These are phyloP conservation scores for Chelonia mydas DNA, from an alignment of 2,797 vertebrate genomes.

Conservation along the genomic window DNA sequence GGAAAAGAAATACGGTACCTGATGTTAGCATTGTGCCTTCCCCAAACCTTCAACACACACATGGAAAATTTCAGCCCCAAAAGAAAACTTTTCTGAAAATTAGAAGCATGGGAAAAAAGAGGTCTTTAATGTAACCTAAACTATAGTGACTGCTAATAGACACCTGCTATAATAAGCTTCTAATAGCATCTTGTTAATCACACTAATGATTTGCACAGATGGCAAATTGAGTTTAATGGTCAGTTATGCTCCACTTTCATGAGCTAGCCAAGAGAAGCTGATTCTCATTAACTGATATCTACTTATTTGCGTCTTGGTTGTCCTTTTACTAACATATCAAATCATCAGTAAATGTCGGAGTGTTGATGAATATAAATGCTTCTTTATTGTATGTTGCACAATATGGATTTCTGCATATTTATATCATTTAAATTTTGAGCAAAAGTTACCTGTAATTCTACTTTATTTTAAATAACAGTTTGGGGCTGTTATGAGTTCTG, in stretches of 20 bases:
- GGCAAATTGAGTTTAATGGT: background rate
- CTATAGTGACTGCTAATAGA: background rate
- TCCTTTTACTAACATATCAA: background rate
- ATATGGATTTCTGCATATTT: background rate
- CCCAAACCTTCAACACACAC: too few relatives aligned
- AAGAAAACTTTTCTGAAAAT: background rate
- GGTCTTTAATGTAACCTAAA: background rate
- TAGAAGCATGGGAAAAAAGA: background rate
- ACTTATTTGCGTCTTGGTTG: background rate
- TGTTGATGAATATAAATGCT: background rate
- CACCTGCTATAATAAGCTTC: slow-evolving; percentile 5
- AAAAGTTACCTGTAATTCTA: background rate
- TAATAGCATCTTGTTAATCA: background rate
- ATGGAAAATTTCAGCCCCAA: background rate
- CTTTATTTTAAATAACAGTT: background rate
- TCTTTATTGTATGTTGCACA: background rate
- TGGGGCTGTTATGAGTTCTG: background rate
- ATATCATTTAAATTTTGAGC: rapidly evolving
- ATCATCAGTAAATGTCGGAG: background rate
- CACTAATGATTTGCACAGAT: background rate
- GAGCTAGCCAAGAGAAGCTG: background rate
- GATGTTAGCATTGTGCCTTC: too few relatives aligned
- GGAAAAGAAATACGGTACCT: too few relatives aligned
- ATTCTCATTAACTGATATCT: background rate
- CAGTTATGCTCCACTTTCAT: background rate